Evolutionary conservation across 1,140 invertebrate species (phyloP).

Genomic region (Ganaspis sp.): DNA sequence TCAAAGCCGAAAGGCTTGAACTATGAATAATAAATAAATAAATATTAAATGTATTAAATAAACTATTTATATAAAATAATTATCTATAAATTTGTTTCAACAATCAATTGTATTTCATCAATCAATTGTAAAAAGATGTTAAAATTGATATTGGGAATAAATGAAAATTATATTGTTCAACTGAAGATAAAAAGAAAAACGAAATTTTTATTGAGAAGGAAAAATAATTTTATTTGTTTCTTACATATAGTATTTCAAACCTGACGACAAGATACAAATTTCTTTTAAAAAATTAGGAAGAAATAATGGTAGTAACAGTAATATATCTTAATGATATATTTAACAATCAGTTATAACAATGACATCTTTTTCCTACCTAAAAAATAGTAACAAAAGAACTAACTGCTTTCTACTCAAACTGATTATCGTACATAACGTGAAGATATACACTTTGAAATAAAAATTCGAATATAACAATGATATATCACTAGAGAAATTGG

Average conservation of each 20-base stretch:
- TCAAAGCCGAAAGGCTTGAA: too few species aligned
- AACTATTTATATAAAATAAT: too few species aligned
- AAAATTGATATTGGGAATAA: not conserved
- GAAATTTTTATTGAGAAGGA: not conserved
- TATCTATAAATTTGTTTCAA: too few species aligned
- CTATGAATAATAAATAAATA: too few species aligned
- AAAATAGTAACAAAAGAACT: slow-evolving; percentile 66
- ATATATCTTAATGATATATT: slow-evolving; percentile 70
- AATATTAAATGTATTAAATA: too few species aligned
- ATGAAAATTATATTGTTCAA: too few species aligned
- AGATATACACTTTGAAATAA: slow-evolving; percentile 54
- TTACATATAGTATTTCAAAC: not conserved
- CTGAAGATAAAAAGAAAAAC: not conserved
- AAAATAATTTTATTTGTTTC: slow-evolving; percentile 3
- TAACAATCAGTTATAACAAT: slow-evolving; percentile 60
- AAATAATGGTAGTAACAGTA: slow-evolving; percentile 56
- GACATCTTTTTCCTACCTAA: not conserved
- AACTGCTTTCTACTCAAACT: slow-evolving; percentile 55
- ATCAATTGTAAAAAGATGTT: too few species aligned
- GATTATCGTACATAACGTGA: slow-evolving; percentile 52
- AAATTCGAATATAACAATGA: slow-evolving; percentile 57
- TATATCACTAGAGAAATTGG: slow-evolving; percentile 62
- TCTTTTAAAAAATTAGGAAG: slow-evolving; percentile 14
- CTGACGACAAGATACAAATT: slow-evolving; percentile 24
- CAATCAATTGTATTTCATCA: too few species aligned